Percentiles rank a stretch among this genome's conserved stretches.
Evolutionary conservation across 1,140 invertebrate species (phyloP).

Genomic region (Drosophila rhopaloa): DNA sequence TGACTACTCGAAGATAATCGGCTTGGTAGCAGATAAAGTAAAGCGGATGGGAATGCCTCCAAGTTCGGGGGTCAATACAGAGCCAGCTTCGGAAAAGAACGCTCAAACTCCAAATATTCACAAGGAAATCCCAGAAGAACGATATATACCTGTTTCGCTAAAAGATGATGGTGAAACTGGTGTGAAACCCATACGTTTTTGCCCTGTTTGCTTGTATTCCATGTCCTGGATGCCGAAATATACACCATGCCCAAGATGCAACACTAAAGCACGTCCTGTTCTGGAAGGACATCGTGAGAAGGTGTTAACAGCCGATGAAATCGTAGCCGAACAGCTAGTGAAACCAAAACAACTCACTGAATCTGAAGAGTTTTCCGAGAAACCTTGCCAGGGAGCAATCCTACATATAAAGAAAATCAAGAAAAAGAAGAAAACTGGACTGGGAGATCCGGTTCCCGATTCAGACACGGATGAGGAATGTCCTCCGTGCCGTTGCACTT

Average conservation of each 20-base stretch:
- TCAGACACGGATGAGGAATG: background rate
- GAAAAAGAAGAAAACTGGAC: background rate
- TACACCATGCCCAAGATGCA: conserved; percentile 44
- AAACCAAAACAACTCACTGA: background rate
- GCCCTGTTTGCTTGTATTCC: conserved; percentile 54
- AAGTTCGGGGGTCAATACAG: background rate
- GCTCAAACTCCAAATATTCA: too few species aligned
- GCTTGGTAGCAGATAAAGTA: conserved; percentile 10
- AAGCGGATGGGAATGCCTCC: background rate
- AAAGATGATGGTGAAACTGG: conserved; percentile 18
- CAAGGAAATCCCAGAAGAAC: background rate
- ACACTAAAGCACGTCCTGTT: conserved; percentile 33
- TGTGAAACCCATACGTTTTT: conserved; percentile 52
- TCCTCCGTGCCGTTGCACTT: conserved; percentile 55
- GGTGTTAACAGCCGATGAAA: conserved; percentile 31
- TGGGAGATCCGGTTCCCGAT: background rate
- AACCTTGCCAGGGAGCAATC: conserved; percentile 22
- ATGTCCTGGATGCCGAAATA: conserved; percentile 72
- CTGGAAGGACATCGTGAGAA: background rate
- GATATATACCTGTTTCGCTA: conserved; percentile 38
- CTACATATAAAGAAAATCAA: background rate
- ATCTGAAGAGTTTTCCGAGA: conserved; percentile 13
- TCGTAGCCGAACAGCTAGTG: conserved; percentile 39
- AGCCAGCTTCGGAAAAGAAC: background rate
- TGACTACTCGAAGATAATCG: conserved; percentile 18